phyloP scores from a whole-genome alignment of 2,888 invertebrate genomes.

The Drosophila setosimentum region DNA sequence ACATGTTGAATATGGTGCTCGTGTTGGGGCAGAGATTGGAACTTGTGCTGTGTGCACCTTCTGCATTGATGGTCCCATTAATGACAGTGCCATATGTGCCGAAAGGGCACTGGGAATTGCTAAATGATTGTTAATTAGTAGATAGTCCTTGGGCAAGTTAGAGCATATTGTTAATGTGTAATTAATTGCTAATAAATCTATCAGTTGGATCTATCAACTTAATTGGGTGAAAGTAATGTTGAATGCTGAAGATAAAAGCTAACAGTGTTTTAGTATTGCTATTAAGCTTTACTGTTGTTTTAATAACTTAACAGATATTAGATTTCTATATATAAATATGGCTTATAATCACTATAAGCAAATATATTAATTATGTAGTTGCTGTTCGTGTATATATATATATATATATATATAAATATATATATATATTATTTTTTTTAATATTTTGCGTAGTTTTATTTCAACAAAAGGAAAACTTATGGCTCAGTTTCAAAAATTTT shows the following conservation, averaged over 20 bases:
- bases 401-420: no score
- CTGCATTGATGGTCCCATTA: slow-evolving; percentile 28
- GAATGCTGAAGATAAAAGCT: not conserved
- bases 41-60: slow-evolving; percentile 4
- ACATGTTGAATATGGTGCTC: not conserved
- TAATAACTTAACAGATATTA: not conserved
- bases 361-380: not conserved
- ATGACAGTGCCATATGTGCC: slow-evolving; percentile 21
- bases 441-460: not conserved
- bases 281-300: not conserved
- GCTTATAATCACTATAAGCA: not conserved
- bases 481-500: not conserved
- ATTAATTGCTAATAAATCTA: not conserved
- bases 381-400: no score
- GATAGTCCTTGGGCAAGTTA: not conserved
- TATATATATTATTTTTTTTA: no score
- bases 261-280: not conserved
- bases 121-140: slow-evolving; percentile 15
- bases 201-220: no score
- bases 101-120: not conserved
- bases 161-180: not conserved
- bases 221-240: not conserved
- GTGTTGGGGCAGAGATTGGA: not conserved
- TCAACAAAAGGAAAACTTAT: not conserved
- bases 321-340: not conserved